Evolutionary conservation across 2,888 invertebrate genomes (phyloP), one percentile per base, ranked within the genome.

Genomic region (Ochropacha duplaris): DNA sequence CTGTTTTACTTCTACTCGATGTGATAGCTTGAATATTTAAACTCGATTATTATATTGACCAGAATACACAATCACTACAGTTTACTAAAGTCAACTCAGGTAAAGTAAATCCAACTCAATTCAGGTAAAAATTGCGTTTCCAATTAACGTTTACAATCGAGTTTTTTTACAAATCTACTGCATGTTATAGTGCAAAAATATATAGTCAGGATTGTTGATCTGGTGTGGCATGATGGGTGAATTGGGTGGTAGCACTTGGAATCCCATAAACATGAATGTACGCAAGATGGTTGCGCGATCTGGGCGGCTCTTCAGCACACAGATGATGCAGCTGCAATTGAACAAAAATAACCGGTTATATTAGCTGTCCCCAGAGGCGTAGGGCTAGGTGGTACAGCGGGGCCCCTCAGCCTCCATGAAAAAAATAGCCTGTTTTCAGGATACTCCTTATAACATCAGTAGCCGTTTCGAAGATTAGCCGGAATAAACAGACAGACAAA

Each of bases 201-300:
- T 92, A 78, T 94, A 94, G 70, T 94, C 94, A 59, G 83, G 93
- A 79, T 92, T 94, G 93, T 78, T 94, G 86, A 89, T 96, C 94
- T 84, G 86, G 16, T 76, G 76, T 50, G 87, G 85, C 73, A 87
- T 81, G 0, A 82, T 64, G 0, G 86, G 95, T 66, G 98, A 96
- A 71, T 95, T 96, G 50, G 98, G 97, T 49, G 97, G 95, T 79
- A 99, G 93, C 62, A 97, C 95, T 69, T 96, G 95, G 93, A 99
- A 99, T 62, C 99, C 99, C 94, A 99, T 95, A 93, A 98, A 98
- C 96, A 98, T 98, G 95, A 99, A 99, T 36, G 98, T 98, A 74
- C 98, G 96, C 68, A 99, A 95, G 77, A 99, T 94, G 71, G 96
- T 95, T 56, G 96, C 96, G 90, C 98, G 95, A 83, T 99, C 98